phyloP scores from a whole-genome alignment of 1,140 invertebrate genomes.

The Trichomalopsis sarcophagae region DNA sequence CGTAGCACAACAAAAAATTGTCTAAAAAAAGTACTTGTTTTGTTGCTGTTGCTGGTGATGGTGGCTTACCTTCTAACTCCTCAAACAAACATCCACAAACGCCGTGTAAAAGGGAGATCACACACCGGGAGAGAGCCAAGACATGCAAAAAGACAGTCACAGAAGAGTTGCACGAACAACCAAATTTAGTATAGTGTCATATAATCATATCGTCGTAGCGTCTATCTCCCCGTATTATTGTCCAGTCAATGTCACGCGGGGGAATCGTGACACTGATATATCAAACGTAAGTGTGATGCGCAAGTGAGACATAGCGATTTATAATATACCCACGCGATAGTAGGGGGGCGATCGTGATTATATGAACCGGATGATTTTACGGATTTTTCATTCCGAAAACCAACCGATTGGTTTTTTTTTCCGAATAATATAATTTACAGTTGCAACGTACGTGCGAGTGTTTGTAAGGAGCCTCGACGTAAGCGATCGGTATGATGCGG shows the following conservation, averaged over 20 bases:
- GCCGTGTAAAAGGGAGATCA: conserved; percentile 34
- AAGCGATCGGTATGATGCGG: conserved; percentile 87
- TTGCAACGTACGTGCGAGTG: conserved; percentile 72
- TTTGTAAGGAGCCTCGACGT: conserved; percentile 81
- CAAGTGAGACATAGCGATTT: no score
- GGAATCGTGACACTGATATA: not conserved
- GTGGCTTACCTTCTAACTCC: conserved; percentile 45
- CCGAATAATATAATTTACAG: no score
- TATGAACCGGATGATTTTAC: conserved; percentile 10
- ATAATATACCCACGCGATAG: not conserved
- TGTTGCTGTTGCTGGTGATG: not conserved
- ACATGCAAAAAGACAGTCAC: conserved; percentile 48
- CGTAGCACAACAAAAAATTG: not conserved
- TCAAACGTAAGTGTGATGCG: not conserved
- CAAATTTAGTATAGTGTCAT: not conserved
- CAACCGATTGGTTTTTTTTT: no score
- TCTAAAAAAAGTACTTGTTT: not conserved
- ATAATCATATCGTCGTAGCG: not conserved
- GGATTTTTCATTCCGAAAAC: no score
- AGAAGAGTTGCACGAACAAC: conserved; percentile 32
- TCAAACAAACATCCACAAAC: conserved; percentile 23
- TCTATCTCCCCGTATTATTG: not conserved
- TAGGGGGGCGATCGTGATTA: not conserved
- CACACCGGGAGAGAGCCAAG: conserved; percentile 32
- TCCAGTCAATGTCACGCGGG: not conserved